Evolutionary conservation across 2,888 invertebrate species (phyloP), one percentile per base, ranked within the genome.

Genomic region (Scrobipalpa costella): DNA sequence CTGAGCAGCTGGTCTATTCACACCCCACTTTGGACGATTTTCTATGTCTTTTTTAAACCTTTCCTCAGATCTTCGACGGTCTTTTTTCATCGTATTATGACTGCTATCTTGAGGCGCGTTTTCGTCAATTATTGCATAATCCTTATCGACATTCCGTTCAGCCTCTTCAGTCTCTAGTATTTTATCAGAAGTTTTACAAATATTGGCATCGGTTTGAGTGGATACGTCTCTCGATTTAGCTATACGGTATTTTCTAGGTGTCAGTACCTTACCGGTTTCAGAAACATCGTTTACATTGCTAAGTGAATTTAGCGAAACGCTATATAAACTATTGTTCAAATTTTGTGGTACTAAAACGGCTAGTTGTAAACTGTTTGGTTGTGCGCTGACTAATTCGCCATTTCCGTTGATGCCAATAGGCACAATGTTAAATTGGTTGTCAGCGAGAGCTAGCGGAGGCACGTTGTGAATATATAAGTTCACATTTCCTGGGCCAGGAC

Each of bases 1-100:
- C 73, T 96, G 95, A 9, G 95, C 95, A 27, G 94, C 94, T 6
- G 97, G 96, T 69, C 94, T 92, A 73, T 95, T 95, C 1, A 94
- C 95, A 50, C 95, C 94, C 96, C 96, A 94, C 85, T 96, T 94
- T 11, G 95, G 94, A 64, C 96, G 91, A 80, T 93, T 93, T 77
- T 93, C 93, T 73, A 94, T 86, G 74, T 90, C 88, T 83, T 93
- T 92, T 79, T 93, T 92, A 64, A 81, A 90, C 64, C 92, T 83
- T 73, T 93, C 92, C 68, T 92, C 92, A 7, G 92, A 92, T 63
- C 93, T 84, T 21, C 92, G 83, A 65, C 92, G 84, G 65, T 93
- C 92, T 78, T 93, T 93, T 78, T 93, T 92, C 40, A 84, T 75
- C 62, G 84, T 84, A 66, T 80, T 90, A 62, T 93, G 92, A 67